phyloP scores from a whole-genome alignment of 1,140 invertebrate species.

The Conus betulinus region DNA sequence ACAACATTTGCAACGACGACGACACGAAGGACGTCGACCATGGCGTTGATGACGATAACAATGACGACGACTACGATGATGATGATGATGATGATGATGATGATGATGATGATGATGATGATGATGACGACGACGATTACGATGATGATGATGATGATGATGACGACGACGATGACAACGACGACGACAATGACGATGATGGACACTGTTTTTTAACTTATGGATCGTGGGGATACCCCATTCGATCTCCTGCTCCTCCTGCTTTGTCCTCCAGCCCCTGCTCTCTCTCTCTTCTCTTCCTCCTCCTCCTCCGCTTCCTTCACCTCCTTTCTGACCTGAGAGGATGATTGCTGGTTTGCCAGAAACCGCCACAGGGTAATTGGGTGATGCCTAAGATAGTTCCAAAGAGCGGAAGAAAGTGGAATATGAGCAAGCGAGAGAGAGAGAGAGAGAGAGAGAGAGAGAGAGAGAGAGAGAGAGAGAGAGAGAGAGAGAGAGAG shows the following conservation, averaged over 20 bases:
- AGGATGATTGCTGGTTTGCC: background rate
- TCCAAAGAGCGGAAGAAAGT: too few relatives aligned
- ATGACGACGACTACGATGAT: too few relatives aligned
- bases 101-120: slow-evolving; percentile 1
- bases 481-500: too few relatives aligned
- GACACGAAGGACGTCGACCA: slow-evolving; percentile 17
- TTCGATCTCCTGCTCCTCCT: background rate
- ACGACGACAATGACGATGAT: background rate
- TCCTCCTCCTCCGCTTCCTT: too few relatives aligned
- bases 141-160: background rate
- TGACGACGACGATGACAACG: background rate
- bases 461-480: too few relatives aligned
- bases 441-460: too few relatives aligned
- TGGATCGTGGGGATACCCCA: background rate
- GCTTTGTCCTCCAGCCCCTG: background rate
- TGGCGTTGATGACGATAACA: background rate
- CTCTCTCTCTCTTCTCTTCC: too few relatives aligned
- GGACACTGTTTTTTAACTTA: background rate
- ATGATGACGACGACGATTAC: background rate
- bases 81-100: background rate
- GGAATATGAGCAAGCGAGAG: too few relatives aligned
- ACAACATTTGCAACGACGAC: background rate
- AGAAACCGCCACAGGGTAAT: too few relatives aligned
- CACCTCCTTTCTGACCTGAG: background rate
- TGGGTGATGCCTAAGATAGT: too few relatives aligned